phyloP scores from a whole-genome alignment of 1,140 invertebrate species.

The Ostrea edulis region DNA sequence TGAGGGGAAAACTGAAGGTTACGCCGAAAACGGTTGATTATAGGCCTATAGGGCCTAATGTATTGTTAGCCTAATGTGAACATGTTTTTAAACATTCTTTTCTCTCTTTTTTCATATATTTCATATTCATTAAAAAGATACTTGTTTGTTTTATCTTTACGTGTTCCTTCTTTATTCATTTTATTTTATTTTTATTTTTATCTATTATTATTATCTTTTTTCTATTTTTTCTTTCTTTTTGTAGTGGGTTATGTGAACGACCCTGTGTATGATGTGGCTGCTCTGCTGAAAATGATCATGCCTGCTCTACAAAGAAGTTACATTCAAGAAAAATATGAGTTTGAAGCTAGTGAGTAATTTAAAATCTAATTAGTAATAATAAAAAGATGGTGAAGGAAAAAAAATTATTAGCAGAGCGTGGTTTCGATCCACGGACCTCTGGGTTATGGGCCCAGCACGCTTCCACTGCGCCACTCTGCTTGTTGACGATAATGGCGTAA shows the following conservation, averaged over 20 bases:
- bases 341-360: background rate
- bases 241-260: background rate
- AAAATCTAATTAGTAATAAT: background rate
- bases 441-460: constrained; percentile 71
- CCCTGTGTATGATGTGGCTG: background rate
- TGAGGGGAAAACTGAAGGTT: too few species aligned
- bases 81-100: too few species aligned
- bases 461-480: constrained; percentile 71
- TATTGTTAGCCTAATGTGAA: background rate
- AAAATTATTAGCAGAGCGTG: constrained; percentile 65
- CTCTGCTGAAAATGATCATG: background rate
- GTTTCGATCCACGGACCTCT: constrained; percentile 71
- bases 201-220: background rate
- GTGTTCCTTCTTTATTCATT: too few species aligned
- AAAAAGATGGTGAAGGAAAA: background rate
- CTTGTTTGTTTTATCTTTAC: too few species aligned
- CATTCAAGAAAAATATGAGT: background rate
- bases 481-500: background rate
- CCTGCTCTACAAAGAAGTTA: background rate
- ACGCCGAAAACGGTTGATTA: too few species aligned
- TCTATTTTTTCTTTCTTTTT: background rate
- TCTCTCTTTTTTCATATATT: too few species aligned
- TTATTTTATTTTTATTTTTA: background rate
- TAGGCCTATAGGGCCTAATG: too few species aligned
- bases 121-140: too few species aligned